Evolutionary conservation across 2,797 vertebrate genomes (phyloP).

Genomic region (Lacerta bilineata): DNA sequence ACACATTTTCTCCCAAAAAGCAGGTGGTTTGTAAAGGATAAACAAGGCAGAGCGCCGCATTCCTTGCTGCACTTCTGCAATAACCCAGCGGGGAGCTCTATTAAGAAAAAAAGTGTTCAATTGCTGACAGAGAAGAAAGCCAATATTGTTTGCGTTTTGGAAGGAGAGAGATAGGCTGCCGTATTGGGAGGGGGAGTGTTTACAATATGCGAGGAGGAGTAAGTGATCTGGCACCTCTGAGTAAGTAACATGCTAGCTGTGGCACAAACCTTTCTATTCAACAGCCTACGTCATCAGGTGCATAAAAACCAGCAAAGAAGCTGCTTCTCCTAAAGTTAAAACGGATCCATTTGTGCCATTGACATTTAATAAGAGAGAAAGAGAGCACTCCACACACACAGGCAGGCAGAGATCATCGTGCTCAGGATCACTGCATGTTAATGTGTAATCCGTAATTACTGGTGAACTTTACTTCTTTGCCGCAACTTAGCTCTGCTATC

Average conservation of each 20-base stretch:
- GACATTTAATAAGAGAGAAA: too few species aligned
- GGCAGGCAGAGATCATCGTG: neutral
- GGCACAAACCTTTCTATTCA: neutral
- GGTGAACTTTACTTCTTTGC: neutral
- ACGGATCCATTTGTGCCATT: neutral
- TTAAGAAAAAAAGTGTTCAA: too few species aligned
- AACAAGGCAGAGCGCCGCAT: neutral
- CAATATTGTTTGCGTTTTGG: neutral
- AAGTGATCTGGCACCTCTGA: neutral
- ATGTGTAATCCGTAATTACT: constrained; percentile 12
- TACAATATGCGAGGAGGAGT: too few species aligned
- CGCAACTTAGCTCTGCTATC: neutral
- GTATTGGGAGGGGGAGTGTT: neutral
- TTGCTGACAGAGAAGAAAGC: neutral
- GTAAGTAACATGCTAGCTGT: neutral
- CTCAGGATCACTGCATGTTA: neutral
- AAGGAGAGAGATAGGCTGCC: neutral
- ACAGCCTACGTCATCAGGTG: neutral
- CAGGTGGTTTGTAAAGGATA: neutral
- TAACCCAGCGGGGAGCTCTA: neutral
- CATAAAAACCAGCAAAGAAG: neutral
- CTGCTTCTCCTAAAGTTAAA: too few species aligned
- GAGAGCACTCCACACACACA: neutral
- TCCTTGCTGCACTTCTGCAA: neutral
- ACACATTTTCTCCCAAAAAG: neutral